phyloP scores from a whole-genome alignment of 1,140 invertebrate species.

The Pogonomyrmex barbatus region DNA sequence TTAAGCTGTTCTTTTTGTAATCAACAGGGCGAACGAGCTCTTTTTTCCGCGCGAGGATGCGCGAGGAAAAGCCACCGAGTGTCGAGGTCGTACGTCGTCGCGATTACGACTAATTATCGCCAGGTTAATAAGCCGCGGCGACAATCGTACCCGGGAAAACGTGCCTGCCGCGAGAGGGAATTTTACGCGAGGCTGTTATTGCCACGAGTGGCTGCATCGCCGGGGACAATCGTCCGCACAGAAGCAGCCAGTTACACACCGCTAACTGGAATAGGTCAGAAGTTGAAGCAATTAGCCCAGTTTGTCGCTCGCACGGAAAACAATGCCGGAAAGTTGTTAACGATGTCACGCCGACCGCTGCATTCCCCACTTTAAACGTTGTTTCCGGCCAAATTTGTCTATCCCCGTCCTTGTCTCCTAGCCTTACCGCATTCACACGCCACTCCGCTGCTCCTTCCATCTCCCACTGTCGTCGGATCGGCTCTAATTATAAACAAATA shows the following conservation, averaged over 20 bases:
- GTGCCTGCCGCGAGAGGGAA: constrained; percentile 37
- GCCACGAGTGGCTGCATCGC: constrained; percentile 41
- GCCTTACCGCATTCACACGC: constrained; percentile 12
- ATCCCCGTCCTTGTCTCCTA: neutral
- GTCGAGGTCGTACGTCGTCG: constrained; percentile 53
- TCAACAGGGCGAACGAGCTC: neutral
- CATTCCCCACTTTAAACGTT: constrained; percentile 75
- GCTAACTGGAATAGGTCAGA: constrained; percentile 76
- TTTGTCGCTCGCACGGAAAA: constrained; percentile 79
- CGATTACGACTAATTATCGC: constrained; percentile 74
- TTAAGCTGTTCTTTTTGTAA: constrained; percentile 26
- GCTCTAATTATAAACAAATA: constrained; percentile 77
- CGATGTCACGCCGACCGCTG: constrained; percentile 73
- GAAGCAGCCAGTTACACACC: constrained; percentile 73
- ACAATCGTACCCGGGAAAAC: constrained; percentile 63
- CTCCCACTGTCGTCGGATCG: constrained; percentile 12
- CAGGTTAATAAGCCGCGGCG: constrained; percentile 72
- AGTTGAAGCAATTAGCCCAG: constrained; percentile 82
- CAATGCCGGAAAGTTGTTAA: constrained; percentile 81
- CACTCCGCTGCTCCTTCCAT: constrained; percentile 14
- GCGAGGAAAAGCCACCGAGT: constrained; percentile 3
- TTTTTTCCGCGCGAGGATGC: neutral
- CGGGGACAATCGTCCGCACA: constrained; percentile 64
- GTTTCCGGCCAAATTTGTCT: constrained; percentile 68
- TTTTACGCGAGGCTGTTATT: constrained; percentile 58